Base-by-base conservation (phyloP, 2,797 vertebrate genomes). In the Lagocephalus sceleratus region DNA sequence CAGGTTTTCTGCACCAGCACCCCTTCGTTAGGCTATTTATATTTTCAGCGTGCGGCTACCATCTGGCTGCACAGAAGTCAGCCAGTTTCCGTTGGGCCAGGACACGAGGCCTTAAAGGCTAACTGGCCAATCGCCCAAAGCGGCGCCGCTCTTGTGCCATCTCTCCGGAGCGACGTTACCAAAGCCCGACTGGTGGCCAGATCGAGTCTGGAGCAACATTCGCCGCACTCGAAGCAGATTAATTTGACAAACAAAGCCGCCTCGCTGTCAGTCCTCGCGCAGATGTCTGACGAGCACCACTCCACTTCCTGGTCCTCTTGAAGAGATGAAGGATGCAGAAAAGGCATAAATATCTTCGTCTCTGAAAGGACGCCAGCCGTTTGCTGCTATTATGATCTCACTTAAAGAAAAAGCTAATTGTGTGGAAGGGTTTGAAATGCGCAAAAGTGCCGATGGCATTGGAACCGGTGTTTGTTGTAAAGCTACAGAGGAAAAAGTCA, bases 121-220 rank as follows among this genome's bases (percentile, higher is more conserved):
- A 87, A 87, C 86, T 85, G 84, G 85, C 85, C 79, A 76, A 76
- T 78, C 71, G 82, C 83, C 85, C 76, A 53, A 54, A 81, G 78
- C 78, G 58, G 66, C 64, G 68, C 49, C 12, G 65, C 70, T 73
- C 70, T 73, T 65, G 56, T 61, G 74, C 81, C 75, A 73, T 82
- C 68, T 66, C 78, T 70, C 55, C 75, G 70, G 72, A 71, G 73
- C 47, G 59, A 75, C 64, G 73, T 39, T 2, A 78, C 40, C 48
- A 68, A 66, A 62, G 65, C 71, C 15, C 39, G 7, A 40, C 5
- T 40, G 39, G n/a, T 35, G 39, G 16, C 68, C 78, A 71, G 68
- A 78, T 63, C 60, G 59, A 60, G 67, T 26, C 66, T 47, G 65
- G 51, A 15, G 58, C 59, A 75, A 80, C 82, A 82, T 82, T 84